Conservation (phyloP, 2,113 vertebrate genomes). For the Eudyptes chrysolophus region DNA sequence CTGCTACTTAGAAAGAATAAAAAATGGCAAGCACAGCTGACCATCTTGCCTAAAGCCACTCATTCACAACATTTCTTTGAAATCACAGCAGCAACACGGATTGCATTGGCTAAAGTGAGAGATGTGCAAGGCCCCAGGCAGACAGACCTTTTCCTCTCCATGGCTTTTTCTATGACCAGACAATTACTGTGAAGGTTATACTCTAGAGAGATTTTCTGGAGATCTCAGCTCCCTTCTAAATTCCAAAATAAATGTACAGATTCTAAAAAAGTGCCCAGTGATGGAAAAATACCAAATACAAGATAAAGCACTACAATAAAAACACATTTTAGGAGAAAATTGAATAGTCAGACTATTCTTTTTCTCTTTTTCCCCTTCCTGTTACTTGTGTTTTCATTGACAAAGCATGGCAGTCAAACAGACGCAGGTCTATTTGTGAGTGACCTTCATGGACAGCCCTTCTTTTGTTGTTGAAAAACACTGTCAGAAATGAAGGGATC, state of each 20-base stretch:
- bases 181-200: neutral
- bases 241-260: neutral
- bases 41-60: neutral
- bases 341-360: neutral
- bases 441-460: neutral
- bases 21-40: neutral
- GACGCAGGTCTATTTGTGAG: neutral
- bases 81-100: neutral
- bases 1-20: neutral
- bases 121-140: neutral
- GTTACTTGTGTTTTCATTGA: neutral
- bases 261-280: neutral
- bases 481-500: neutral
- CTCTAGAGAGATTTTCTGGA: neutral
- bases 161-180: neutral
- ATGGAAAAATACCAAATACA: neutral
- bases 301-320: neutral
- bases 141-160: neutral
- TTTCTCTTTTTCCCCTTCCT: neutral
- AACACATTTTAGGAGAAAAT: neutral
- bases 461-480: neutral
- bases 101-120: neutral
- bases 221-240: neutral
- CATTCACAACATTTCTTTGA: neutral
- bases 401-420: neutral